These are phyloP conservation scores for Drosophila rellima DNA, from an alignment of 2,888 invertebrate species.

Conservation along the genomic window DNA sequence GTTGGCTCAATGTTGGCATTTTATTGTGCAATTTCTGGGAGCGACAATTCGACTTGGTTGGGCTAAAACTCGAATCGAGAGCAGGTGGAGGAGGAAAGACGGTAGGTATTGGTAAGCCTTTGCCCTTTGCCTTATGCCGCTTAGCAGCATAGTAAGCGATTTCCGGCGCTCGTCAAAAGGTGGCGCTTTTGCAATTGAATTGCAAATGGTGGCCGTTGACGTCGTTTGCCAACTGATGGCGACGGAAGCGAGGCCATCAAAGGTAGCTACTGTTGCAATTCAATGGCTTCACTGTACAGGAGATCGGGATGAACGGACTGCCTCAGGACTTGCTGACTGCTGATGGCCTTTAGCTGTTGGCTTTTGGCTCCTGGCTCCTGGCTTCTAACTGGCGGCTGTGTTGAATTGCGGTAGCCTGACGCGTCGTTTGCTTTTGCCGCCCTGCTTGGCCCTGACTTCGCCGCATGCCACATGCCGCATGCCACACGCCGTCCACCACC, in stretches of 20 bases:
- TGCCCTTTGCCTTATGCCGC: conserved; percentile 45
- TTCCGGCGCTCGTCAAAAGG: conserved; percentile 78
- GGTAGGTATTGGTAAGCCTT: conserved; percentile 63
- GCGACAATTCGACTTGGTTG: conserved; percentile 42
- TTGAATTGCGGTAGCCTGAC: conserved; percentile 71
- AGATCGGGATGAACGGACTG: conserved; percentile 5
- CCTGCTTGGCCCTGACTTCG: conserved; percentile 28
- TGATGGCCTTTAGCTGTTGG: conserved; percentile 32
- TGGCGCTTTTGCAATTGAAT: conserved; percentile 80
- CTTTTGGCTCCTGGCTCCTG: conserved; percentile 1
- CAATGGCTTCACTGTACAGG: conserved; percentile 49
- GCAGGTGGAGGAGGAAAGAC: neutral
- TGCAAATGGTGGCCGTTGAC: conserved; percentile 78
- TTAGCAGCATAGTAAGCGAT: conserved; percentile 79
- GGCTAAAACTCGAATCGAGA: conserved; percentile 1
- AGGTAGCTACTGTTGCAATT: conserved; percentile 61
- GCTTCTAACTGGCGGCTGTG: conserved; percentile 23
- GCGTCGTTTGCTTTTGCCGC: conserved; percentile 70
- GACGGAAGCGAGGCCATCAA: conserved; percentile 79
- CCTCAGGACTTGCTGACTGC: conserved; percentile 7
- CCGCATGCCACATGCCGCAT: conserved; percentile 3
- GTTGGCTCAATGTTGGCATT: conserved; percentile 62
- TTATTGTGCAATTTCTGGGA: conserved; percentile 68
- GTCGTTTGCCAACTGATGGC: conserved; percentile 59
- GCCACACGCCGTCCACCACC: conserved; percentile 3